These are phyloP conservation scores for Manis pentadactyla DNA, from an alignment of 2,797 vertebrate species.

Conservation along the genomic window DNA sequence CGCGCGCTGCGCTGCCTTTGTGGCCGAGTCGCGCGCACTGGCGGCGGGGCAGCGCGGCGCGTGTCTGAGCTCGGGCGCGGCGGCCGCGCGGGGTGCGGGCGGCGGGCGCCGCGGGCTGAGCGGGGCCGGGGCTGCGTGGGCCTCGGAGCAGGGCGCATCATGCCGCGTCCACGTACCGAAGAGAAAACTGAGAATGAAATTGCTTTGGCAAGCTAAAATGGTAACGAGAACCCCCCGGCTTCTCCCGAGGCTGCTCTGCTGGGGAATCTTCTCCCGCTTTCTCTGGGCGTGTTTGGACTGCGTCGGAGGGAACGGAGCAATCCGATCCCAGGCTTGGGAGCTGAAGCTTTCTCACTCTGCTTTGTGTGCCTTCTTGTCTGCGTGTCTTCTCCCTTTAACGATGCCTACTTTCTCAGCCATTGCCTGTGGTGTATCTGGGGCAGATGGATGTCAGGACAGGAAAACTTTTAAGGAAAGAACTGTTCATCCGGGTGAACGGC, in stretches of 20 bases:
- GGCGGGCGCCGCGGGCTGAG: neutral
- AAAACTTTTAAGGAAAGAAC: neutral
- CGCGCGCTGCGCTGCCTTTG: constrained; percentile 77
- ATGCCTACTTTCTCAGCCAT: neutral
- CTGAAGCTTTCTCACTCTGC: neutral
- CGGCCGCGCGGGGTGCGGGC: constrained; percentile 1
- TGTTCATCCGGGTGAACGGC: neutral
- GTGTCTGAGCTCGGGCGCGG: constrained; percentile 50
- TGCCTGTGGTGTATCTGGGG: neutral
- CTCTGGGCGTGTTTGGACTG: constrained; percentile 50
- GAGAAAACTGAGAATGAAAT: constrained; percentile 94
- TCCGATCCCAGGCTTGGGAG: neutral
- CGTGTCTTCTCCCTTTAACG: constrained; percentile 1
- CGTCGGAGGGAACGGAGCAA: neutral
- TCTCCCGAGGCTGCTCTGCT: neutral
- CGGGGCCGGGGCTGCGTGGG: neutral
- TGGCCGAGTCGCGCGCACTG: constrained; percentile 78
- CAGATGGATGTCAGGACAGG: neutral
- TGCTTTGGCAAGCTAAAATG: constrained; percentile 97
- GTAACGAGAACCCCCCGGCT: constrained; percentile 84
- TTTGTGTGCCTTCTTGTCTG: neutral
- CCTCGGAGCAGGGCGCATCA: constrained; percentile 74
- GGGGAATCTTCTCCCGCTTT: constrained; percentile 63
- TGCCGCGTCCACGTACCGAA: constrained; percentile 88
- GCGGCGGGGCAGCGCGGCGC: constrained; percentile 59